Conservation (phyloP, 2,113 vertebrate genomes). For the Tachysurus vachellii region DNA sequence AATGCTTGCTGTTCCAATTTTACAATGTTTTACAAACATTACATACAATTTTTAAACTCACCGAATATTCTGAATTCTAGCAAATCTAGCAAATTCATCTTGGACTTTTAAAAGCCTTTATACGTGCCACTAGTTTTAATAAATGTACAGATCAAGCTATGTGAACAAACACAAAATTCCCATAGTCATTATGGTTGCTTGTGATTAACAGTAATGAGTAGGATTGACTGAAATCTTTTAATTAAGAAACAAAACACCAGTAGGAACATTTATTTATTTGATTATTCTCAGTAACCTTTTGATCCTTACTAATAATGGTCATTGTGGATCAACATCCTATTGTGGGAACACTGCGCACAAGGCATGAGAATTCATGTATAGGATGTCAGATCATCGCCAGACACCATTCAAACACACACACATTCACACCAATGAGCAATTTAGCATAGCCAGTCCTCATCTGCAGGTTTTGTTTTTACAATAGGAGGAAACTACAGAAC, state of each 20-base stretch:
- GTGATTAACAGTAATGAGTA: neutral
- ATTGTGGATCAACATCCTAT: neutral
- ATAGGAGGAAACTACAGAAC: neutral
- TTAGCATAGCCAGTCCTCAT: neutral
- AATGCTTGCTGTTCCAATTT: neutral
- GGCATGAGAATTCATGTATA: neutral
- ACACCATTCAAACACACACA: neutral
- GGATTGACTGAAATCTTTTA: neutral
- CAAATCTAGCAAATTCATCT: neutral
- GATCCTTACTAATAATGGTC: neutral
- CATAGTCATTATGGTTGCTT: neutral
- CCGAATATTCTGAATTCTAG: neutral
- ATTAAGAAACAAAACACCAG: neutral
- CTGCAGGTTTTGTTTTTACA: neutral
- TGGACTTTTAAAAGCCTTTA: neutral
- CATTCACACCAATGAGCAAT: neutral
- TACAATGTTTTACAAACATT: no score
- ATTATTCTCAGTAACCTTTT: neutral
- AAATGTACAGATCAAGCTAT: neutral
- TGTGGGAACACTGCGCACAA: neutral
- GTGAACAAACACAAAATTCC: neutral
- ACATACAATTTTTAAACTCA: neutral
- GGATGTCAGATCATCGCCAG: neutral
- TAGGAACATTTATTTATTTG: neutral
- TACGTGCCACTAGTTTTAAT: neutral